Evolutionary conservation across 2,888 invertebrate species (phyloP).

Genomic region (Drosophila greeni): DNA sequence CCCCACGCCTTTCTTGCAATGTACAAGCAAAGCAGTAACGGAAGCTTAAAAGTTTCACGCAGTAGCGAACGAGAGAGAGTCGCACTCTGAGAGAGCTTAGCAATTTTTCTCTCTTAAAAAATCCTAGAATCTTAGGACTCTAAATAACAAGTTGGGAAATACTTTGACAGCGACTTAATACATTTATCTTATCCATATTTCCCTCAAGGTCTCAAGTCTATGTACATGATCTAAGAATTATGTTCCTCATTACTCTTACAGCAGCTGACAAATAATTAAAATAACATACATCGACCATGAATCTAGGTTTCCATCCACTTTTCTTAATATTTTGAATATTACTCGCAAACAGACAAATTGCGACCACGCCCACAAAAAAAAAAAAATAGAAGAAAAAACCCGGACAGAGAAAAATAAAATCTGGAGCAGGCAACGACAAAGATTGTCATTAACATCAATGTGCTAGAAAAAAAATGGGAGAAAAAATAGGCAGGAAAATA

Average conservation of each 20-base stretch:
- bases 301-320: not conserved
- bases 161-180: not conserved
- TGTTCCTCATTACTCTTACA: not conserved
- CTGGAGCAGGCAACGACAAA: conserved; percentile 11
- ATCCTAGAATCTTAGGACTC: no score
- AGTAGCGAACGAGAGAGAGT: not conserved
- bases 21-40: not conserved
- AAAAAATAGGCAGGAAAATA: conserved; percentile 7
- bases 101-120: not conserved
- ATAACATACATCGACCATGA: not conserved
- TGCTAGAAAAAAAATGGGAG: conserved; percentile 34
- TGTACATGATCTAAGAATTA: not conserved
- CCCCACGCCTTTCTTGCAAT: not conserved
- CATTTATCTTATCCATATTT: not conserved
- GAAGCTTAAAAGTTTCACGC: not conserved
- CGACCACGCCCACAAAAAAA: conserved; percentile 18
- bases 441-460: conserved; percentile 41
- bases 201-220: not conserved
- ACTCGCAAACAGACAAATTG: conserved; percentile 3
- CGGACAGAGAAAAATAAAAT: conserved; percentile 3
- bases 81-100: not conserved
- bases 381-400: not conserved
- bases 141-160: no score
- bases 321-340: not conserved
- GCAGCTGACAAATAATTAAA: not conserved